Evolutionary conservation across 1,140 invertebrate genomes (phyloP).

Genomic region (Listronotus oregonensis): DNA sequence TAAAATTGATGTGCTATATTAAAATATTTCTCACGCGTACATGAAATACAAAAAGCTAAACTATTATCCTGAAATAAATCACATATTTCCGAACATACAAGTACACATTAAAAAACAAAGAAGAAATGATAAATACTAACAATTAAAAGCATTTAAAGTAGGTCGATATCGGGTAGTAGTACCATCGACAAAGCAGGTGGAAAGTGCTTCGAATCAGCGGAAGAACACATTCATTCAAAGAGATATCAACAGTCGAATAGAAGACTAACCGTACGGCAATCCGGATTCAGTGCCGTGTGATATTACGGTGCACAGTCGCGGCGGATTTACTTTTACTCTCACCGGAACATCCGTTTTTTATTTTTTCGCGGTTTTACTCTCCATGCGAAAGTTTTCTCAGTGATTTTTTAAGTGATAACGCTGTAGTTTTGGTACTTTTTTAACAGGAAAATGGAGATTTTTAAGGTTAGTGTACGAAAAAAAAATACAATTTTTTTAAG

Average conservation of each 20-base stretch:
- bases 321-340: slow-evolving; percentile 6
- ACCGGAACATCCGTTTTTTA: neutral
- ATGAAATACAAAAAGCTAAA: too few species aligned
- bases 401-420: too few species aligned
- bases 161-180: slow-evolving; percentile 2
- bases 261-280: neutral
- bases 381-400: too few species aligned
- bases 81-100: too few species aligned
- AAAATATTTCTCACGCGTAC: too few species aligned
- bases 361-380: neutral
- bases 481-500: too few species aligned
- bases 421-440: too few species aligned
- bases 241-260: slow-evolving; percentile 5
- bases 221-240: slow-evolving; percentile 5
- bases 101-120: neutral
- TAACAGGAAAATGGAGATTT: too few species aligned
- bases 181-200: slow-evolving; percentile 2
- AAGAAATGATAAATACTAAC: slow-evolving; percentile 1
- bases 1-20: too few species aligned
- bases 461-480: too few species aligned
- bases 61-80: too few species aligned
- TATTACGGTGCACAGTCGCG: too few species aligned
- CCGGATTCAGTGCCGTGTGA: neutral
- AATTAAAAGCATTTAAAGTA: slow-evolving; percentile 5
- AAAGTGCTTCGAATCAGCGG: slow-evolving; percentile 3